Conservation (phyloP, 2,888 invertebrate species). For the Sinotaia quadrata region DNA sequence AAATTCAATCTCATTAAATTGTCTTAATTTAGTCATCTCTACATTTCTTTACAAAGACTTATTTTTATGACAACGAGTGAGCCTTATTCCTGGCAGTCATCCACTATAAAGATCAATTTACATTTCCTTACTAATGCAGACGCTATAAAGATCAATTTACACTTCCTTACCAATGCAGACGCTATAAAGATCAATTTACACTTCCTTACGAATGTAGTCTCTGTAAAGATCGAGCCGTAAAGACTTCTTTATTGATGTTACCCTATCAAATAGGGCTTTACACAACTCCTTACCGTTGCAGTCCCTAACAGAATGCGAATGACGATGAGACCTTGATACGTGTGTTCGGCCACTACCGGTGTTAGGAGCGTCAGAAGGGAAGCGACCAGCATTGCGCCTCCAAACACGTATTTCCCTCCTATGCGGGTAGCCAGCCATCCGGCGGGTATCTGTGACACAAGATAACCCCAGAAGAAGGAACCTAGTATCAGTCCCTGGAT, state of each 20-base stretch:
- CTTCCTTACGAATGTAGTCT: too few species aligned
- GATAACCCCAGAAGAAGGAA: constrained; percentile 65
- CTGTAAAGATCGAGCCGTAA: not conserved
- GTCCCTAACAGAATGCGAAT: constrained; percentile 55
- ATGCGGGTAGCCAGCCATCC: constrained; percentile 66
- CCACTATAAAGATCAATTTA: too few species aligned
- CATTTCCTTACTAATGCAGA: too few species aligned
- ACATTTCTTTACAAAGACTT: too few species aligned
- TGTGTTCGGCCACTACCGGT: constrained; percentile 57
- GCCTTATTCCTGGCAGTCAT: too few species aligned
- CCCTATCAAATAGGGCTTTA: not conserved
- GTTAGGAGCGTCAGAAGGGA: constrained; percentile 60
- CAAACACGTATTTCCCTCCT: constrained; percentile 64
- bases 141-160: too few species aligned
- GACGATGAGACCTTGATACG: constrained; percentile 53
- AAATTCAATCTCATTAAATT: too few species aligned
- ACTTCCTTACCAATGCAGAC: too few species aligned
- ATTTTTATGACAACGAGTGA: too few species aligned
- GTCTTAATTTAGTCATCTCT: too few species aligned
- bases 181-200: too few species aligned
- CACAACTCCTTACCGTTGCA: constrained; percentile 56
- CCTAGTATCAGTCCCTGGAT: constrained; percentile 60
- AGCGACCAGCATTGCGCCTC: constrained; percentile 56
- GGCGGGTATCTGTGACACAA: constrained; percentile 61
- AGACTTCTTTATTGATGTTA: not conserved